These are phyloP conservation scores for Delphinus delphis DNA, from an alignment of 2,113 vertebrate genomes.

Conservation along the genomic window DNA sequence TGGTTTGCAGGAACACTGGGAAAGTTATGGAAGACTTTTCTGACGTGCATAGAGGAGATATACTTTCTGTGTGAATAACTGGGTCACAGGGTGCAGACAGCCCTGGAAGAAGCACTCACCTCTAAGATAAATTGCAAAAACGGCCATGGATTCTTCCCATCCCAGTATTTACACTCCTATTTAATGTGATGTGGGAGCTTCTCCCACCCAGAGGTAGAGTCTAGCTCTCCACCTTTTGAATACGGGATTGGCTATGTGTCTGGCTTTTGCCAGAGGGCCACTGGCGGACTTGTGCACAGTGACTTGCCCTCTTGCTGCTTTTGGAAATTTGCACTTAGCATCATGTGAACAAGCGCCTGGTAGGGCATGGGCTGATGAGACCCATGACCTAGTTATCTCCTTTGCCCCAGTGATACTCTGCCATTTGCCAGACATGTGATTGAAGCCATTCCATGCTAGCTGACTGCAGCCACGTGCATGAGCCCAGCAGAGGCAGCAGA, in stretches of 20 bases:
- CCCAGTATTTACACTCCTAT: too few relatives aligned
- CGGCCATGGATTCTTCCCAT: not conserved
- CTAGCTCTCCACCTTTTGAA: not conserved
- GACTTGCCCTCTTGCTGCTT: not conserved
- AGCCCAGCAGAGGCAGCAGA: not conserved
- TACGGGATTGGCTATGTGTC: not conserved
- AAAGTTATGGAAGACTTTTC: constrained; percentile 78
- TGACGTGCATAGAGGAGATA: not conserved
- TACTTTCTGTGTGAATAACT: not conserved
- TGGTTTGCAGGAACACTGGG: constrained; percentile 79
- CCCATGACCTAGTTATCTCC: not conserved
- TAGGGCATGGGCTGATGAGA: not conserved
- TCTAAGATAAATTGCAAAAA: not conserved
- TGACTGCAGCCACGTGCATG: not conserved
- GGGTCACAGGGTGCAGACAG: not conserved
- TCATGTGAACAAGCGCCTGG: not conserved
- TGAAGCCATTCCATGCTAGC: not conserved
- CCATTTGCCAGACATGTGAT: not conserved
- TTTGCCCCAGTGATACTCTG: not conserved
- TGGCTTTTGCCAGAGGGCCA: not conserved
- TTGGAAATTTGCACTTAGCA: not conserved
- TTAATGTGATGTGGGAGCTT: not conserved
- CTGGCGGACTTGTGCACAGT: not conserved
- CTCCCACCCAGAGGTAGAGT: not conserved
- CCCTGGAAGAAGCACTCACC: not conserved